These are phyloP conservation scores for Sinohyriopsis cumingii DNA, from an alignment of 2,888 invertebrate genomes.

Conservation along the genomic window DNA sequence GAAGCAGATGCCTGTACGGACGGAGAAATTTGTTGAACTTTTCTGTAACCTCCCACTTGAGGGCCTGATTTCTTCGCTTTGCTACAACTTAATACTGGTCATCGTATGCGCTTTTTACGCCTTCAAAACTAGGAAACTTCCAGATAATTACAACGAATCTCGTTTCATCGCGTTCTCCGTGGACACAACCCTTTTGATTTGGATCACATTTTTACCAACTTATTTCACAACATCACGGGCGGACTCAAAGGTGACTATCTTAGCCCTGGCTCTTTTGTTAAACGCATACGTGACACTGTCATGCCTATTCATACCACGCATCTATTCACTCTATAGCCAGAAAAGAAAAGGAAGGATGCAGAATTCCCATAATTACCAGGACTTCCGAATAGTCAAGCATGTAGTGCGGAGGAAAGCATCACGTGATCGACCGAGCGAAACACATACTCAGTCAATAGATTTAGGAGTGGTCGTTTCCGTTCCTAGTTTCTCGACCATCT, in stretches of 20 bases:
- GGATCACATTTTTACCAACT: conserved; percentile 53
- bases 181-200: conserved; percentile 52
- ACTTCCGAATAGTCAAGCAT: conserved; percentile 34
- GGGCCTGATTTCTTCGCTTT: conserved; percentile 48
- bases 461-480: background rate
- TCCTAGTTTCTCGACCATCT: background rate
- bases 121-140: conserved; percentile 61
- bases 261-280: conserved; percentile 49
- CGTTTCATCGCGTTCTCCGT: conserved; percentile 61
- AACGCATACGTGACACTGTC: conserved; percentile 52
- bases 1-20: conserved; percentile 47
- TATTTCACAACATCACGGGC: conserved; percentile 46
- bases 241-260: conserved; percentile 40
- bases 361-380: conserved; percentile 20
- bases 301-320: conserved; percentile 58
- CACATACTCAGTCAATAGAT: background rate
- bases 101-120: conserved; percentile 55
- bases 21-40: conserved; percentile 49
- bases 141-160: conserved; percentile 66
- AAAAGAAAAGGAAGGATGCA: conserved; percentile 13
- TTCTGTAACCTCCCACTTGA: conserved; percentile 48
- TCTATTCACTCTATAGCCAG: conserved; percentile 46
- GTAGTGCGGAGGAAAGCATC: conserved; percentile 30
- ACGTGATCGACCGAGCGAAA: too few relatives aligned
- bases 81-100: conserved; percentile 56